Evolutionary conservation across 2,797 vertebrate genomes (phyloP).

Genomic region (Phataginus tricuspis): DNA sequence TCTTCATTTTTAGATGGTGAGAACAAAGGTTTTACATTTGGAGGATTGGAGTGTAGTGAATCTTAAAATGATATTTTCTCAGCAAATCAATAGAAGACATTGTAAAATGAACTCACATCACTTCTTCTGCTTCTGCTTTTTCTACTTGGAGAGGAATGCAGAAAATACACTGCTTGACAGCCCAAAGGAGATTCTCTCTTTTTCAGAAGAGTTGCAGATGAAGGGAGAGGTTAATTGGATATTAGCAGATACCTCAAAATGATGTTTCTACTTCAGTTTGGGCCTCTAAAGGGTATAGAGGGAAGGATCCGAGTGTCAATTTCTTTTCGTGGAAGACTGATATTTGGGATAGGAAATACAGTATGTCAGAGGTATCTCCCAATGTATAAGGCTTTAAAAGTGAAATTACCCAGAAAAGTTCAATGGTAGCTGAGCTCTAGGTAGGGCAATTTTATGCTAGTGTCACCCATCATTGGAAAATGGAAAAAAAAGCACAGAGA

Average conservation of each 20-base stretch:
- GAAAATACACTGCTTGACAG: constrained; percentile 54
- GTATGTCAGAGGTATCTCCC: accelerated
- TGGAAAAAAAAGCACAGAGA: not conserved
- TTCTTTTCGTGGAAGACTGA: constrained; percentile 7
- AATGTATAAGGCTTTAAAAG: constrained; percentile 54
- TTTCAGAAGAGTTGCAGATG: constrained; percentile 74
- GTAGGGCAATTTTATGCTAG: not conserved
- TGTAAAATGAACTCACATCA: constrained; percentile 53
- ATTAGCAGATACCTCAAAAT: constrained; percentile 63
- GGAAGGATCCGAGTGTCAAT: not conserved
- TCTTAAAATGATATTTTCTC: constrained; percentile 59
- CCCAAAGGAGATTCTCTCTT: constrained; percentile 66
- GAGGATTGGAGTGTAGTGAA: not conserved
- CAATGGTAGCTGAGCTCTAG: constrained; percentile 28
- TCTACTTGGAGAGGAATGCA: constrained; percentile 36
- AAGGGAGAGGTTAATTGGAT: constrained; percentile 78
- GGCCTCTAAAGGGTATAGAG: constrained; percentile 64
- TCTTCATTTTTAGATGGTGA: constrained; percentile 18
- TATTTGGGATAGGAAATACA: constrained; percentile 42
- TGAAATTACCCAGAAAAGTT: constrained; percentile 53
- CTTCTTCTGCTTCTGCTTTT: not conserved
- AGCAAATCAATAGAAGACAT: constrained; percentile 62
- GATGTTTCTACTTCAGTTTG: constrained; percentile 61
- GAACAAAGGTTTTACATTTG: constrained; percentile 45
- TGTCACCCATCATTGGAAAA: not conserved